These are phyloP conservation scores for Apaloderma vittatum DNA, from an alignment of 2,113 vertebrate genomes.

Conservation along the genomic window DNA sequence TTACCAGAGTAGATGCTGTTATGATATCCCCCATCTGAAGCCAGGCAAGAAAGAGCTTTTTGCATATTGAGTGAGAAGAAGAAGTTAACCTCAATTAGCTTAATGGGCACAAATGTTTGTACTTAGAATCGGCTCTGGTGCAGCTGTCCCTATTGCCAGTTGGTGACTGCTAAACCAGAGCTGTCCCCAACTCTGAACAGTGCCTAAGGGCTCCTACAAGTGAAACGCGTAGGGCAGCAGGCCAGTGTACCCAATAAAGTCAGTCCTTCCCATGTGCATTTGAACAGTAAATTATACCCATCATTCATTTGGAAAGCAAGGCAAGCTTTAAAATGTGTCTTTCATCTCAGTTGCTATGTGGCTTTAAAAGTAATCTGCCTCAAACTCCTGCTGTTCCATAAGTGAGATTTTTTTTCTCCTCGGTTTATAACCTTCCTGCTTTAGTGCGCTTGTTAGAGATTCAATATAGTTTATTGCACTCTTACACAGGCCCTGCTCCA, in stretches of 20 bases:
- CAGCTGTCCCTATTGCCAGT: background rate
- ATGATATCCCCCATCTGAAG: background rate
- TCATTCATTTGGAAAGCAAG: conserved; percentile 10
- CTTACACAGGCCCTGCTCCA: background rate
- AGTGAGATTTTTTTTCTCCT: background rate
- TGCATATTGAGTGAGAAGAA: background rate
- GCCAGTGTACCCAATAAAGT: background rate
- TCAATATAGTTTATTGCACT: background rate
- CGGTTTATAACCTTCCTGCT: background rate
- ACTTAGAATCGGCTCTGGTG: background rate
- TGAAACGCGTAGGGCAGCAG: background rate
- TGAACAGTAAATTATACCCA: conserved; percentile 1
- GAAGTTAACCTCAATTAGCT: conserved; percentile 15
- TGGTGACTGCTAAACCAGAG: background rate
- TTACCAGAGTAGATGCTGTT: background rate
- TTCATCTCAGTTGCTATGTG: background rate
- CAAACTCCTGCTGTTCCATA: background rate
- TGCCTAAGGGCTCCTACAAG: background rate
- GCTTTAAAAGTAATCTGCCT: conserved; percentile 3
- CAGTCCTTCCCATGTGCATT: background rate
- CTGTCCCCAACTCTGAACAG: background rate
- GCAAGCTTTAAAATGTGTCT: background rate
- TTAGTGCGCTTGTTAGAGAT: background rate
- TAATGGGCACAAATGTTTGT: background rate
- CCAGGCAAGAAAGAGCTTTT: background rate